Evolutionary conservation across 2,797 vertebrate species (phyloP).

Genomic region (Triplophysa bombifrons): DNA sequence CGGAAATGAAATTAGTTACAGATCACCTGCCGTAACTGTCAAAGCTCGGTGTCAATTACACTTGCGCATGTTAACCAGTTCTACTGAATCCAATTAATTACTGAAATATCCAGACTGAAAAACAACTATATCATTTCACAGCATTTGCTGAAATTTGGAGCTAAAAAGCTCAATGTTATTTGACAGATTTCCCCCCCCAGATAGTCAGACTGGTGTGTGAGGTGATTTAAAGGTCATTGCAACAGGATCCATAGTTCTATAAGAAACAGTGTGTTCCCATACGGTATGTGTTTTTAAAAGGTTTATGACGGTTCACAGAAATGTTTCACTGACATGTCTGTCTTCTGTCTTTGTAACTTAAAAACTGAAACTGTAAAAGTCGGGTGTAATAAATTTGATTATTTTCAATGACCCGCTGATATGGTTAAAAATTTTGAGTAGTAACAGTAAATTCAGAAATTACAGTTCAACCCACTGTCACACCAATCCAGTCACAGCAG

Average conservation of each 20-base stretch:
- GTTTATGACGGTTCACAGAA: no score
- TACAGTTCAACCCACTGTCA: no score
- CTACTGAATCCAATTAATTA: constrained; percentile 34
- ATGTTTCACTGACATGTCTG: no score
- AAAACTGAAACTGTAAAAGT: no score
- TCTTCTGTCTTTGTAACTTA: no score
- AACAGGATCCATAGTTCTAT: constrained; percentile 10
- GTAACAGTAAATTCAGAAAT: no score
- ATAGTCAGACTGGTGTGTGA: not conserved
- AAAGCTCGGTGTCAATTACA: constrained; percentile 41
- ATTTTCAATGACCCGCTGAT: no score
- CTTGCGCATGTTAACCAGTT: constrained; percentile 27
- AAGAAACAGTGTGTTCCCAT: not conserved
- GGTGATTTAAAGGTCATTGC: constrained; percentile 44
- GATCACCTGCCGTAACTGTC: constrained; percentile 45
- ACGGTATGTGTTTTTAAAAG: not conserved
- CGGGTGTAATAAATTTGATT: no score
- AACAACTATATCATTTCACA: not conserved
- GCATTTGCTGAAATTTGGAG: constrained; percentile 12
- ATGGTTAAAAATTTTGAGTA: no score
- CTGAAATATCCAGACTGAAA: constrained; percentile 16
- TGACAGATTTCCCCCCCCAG: not conserved
- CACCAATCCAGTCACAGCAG: no score
- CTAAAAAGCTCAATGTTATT: constrained; percentile 3
- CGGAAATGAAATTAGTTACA: constrained; percentile 35